Evolutionary conservation across 1,140 invertebrate species (phyloP), one percentile per base, ranked within the genome.

Genomic region (Cydia splendana): DNA sequence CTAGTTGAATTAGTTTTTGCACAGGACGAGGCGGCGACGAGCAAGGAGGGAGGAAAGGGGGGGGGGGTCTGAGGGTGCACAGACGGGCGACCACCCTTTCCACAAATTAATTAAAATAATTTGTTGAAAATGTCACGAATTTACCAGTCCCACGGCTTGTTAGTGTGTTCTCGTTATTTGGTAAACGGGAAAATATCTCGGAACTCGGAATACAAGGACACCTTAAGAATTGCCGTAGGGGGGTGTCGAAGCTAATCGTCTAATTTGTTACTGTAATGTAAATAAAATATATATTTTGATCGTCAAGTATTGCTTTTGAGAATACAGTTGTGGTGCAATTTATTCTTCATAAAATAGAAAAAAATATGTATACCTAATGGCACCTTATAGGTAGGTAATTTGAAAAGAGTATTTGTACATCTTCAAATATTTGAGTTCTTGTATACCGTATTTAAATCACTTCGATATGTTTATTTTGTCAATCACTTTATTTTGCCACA

Each of bases 31-130:
- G 24, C 9, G 30, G 65, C 30, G 15, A 38, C 28, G 65, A 34
- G 65, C 30, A 13, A 15, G 28, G 65, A 38, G 65, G 67, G 28
- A 15, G 10, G 65, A 0, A n/a, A 7, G 9, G 28, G 28, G 24
- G n/a, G 67, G 30, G 67, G 38, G 7, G 30, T 30, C 65, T 34
- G 67, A 34, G 30, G 67, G 38, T 38, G 67, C 67, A 28, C 65
- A 69, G 65, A n/a, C 73, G 73, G 48, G 42, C 51, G 45, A 57
- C 74, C 48, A 38, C 74, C 77, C 73, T 65, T 45, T 78, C 77
- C 76, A 80, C 78, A 80, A 79, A 81, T 82, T 82, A 82, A 82
- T 82, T 82, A 82, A 82, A 82, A 82, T 82, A 81, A 82, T 79
- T 80, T 78, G 76, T 79, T 78, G 78, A 38, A 78, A 79, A 82